phyloP scores from a whole-genome alignment of 2,888 invertebrate genomes.

The Agriotes lineatus region DNA sequence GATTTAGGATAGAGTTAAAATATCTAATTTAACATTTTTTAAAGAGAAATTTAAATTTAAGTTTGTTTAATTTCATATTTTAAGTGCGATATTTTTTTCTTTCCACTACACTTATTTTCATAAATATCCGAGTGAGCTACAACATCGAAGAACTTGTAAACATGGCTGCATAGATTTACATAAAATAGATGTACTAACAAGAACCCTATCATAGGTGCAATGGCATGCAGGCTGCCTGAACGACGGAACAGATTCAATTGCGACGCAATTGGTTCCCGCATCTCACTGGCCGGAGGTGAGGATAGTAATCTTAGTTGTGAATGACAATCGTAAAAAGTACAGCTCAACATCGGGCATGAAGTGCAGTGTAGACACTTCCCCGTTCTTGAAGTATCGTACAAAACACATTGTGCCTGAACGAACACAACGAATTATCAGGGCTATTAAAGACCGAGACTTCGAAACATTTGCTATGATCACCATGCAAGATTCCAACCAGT shows the following conservation, averaged over 20 bases:
- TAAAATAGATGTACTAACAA: no score
- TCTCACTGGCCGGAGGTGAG: conserved; percentile 92
- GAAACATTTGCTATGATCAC: conserved; percentile 89
- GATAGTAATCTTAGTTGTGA: conserved; percentile 90
- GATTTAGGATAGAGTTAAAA: no score
- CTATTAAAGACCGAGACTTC: conserved; percentile 81
- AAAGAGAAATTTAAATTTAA: no score
- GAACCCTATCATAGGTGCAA: conserved; percentile 74
- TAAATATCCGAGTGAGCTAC: no score
- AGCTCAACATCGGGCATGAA: conserved; percentile 94
- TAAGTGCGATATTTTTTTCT: no score
- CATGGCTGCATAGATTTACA: no score
- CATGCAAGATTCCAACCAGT: conserved; percentile 97
- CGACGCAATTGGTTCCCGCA: conserved; percentile 78
- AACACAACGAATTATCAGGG: conserved; percentile 70
- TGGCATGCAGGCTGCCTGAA: conserved; percentile 83
- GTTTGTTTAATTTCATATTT: no score
- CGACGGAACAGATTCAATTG: conserved; percentile 82
- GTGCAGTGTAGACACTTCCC: conserved; percentile 82
- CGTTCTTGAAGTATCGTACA: conserved; percentile 82
- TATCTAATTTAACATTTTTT: no score
- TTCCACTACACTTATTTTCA: no score
- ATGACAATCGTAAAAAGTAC: conserved; percentile 84
- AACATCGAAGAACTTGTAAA: no score
- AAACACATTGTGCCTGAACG: conserved; percentile 80